Evolutionary conservation across 2,888 invertebrate genomes (phyloP).

Genomic region (Leucophenga montana): DNA sequence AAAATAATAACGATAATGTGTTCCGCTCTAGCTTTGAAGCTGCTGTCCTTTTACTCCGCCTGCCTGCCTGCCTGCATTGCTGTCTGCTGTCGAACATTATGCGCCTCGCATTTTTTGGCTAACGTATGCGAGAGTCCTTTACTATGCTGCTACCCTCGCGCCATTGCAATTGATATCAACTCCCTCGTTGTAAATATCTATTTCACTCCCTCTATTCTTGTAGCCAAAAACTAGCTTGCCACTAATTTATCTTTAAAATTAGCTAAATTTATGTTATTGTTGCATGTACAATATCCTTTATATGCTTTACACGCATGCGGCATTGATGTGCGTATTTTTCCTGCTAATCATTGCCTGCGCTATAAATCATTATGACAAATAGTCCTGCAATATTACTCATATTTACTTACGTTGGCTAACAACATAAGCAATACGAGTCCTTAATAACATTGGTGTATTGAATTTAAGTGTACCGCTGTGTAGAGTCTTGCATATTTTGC

Average conservation of each 20-base stretch:
- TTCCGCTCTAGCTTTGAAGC: neutral
- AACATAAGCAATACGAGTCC: neutral
- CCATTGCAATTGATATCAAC: neutral
- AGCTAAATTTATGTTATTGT: slow-evolving; percentile 61
- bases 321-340: slow-evolving; percentile 1
- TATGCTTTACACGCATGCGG: neutral
- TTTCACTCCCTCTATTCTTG: neutral
- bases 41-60: neutral
- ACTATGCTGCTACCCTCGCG: slow-evolving; percentile 1
- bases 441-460: too few species aligned
- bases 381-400: slow-evolving; percentile 24
- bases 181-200: neutral
- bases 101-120: too few species aligned
- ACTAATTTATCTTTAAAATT: slow-evolving; percentile 63
- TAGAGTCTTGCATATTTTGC: neutral
- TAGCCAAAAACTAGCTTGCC: slow-evolving; percentile 26
- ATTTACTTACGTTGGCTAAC: slow-evolving; percentile 36
- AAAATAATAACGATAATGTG: slow-evolving; percentile 49
- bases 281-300: slow-evolving; percentile 9
- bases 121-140: neutral
- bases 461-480: too few species aligned
- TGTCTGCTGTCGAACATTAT: slow-evolving; percentile 37
- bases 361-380: slow-evolving; percentile 55
- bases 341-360: slow-evolving; percentile 23
- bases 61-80: too few species aligned